phyloP scores from a whole-genome alignment of 2,888 invertebrate genomes.

The Lathronympha strigana region DNA sequence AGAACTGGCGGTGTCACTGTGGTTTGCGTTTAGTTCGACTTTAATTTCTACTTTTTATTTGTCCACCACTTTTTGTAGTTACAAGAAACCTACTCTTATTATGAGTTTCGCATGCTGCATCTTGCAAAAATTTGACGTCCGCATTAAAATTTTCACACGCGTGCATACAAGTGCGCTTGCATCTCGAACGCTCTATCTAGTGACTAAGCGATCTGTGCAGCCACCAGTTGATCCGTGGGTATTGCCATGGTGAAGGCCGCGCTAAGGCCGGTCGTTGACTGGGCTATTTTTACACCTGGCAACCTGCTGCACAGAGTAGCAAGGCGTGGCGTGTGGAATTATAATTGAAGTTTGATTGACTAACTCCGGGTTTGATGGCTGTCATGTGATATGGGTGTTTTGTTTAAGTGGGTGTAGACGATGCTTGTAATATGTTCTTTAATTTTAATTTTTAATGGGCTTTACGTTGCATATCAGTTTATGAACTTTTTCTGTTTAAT shows the following conservation, averaged over 20 bases:
- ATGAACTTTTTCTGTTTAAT: too few species aligned
- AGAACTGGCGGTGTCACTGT: too few species aligned
- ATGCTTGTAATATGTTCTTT: too few species aligned
- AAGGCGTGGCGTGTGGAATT: slow-evolving; percentile 51
- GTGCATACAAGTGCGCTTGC: not conserved
- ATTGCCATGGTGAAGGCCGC: slow-evolving; percentile 71
- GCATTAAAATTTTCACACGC: not conserved
- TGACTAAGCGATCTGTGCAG: not conserved
- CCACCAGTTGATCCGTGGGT: slow-evolving; percentile 39
- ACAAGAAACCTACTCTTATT: too few species aligned
- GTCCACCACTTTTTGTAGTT: too few species aligned
- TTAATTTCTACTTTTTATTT: too few species aligned
- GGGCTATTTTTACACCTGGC: slow-evolving; percentile 73
- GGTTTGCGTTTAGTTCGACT: too few species aligned
- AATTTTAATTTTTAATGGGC: too few species aligned
- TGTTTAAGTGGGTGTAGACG: not conserved
- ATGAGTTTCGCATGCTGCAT: too few species aligned
- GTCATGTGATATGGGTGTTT: slow-evolving; percentile 15
- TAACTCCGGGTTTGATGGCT: slow-evolving; percentile 27
- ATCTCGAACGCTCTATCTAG: not conserved
- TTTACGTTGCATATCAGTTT: too few species aligned
- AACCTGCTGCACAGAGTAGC: slow-evolving; percentile 51
- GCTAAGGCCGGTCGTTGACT: slow-evolving; percentile 79
- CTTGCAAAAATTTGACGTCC: too few species aligned
- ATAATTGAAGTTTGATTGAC: slow-evolving; percentile 42